Evolutionary conservation across 2,888 invertebrate species (phyloP).

Genomic region (Hydroisotoma schaefferi): DNA sequence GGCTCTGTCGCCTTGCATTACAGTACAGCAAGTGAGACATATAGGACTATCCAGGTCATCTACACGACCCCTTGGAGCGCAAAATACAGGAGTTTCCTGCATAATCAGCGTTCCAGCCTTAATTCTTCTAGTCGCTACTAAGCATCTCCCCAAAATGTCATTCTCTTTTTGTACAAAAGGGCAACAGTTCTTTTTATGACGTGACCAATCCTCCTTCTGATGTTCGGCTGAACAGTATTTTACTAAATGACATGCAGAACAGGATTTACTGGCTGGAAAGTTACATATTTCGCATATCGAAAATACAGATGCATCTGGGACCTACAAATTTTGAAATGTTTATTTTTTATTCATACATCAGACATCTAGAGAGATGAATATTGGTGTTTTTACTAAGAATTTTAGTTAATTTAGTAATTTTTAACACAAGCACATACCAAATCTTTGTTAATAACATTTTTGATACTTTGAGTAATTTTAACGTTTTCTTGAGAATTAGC

Average conservation of each 20-base stretch:
- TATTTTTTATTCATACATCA: too few relatives aligned
- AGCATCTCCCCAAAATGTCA: not conserved
- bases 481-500: not conserved
- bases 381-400: too few relatives aligned
- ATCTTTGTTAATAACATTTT: too few relatives aligned
- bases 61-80: slow-evolving; percentile 4
- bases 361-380: too few relatives aligned
- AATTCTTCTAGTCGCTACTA: slow-evolving; percentile 9
- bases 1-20: slow-evolving; percentile 1
- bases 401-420: too few relatives aligned
- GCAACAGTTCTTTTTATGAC: slow-evolving; percentile 5
- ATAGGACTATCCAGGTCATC: slow-evolving; percentile 5
- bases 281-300: slow-evolving; percentile 4
- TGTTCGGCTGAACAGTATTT: slow-evolving; percentile 7
- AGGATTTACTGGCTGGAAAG: slow-evolving; percentile 4
- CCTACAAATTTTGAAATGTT: too few relatives aligned
- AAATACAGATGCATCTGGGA: too few relatives aligned
- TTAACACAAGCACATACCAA: too few relatives aligned
- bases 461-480: not conserved
- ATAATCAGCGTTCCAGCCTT: slow-evolving; percentile 9
- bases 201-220: slow-evolving; percentile 8
- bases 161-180: not conserved
- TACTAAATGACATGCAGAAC: slow-evolving; percentile 5
- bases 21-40: slow-evolving; percentile 12
- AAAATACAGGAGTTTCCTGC: slow-evolving; percentile 1